A percentile compares a stretch with the other conserved stretches of the same genome.
These are phyloP conservation scores for Platerodrilus igneus DNA, from an alignment of 2,888 invertebrate species.

Conservation along the genomic window DNA sequence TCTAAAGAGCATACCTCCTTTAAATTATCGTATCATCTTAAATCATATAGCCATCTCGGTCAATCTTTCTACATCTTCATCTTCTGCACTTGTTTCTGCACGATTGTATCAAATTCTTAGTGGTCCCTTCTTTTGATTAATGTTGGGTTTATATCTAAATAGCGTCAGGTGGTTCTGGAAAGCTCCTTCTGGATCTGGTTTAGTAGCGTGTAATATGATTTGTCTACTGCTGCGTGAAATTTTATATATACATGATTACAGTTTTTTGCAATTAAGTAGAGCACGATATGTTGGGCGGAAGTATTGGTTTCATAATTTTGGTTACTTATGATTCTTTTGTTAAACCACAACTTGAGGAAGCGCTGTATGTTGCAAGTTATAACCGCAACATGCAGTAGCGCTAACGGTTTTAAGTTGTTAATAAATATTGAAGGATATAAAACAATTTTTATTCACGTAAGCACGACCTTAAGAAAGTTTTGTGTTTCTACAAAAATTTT, in stretches of 20 bases:
- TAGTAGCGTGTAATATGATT: slow-evolving; percentile 17
- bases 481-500: too few relatives aligned
- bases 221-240: slow-evolving; percentile 21
- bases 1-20: slow-evolving; percentile 20
- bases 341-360: too few relatives aligned
- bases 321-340: too few relatives aligned
- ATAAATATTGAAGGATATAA: too few relatives aligned
- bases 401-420: too few relatives aligned
- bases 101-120: slow-evolving; percentile 24
- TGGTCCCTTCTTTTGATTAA: slow-evolving; percentile 31
- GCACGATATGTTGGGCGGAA: slow-evolving; percentile 17
- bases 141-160: slow-evolving; percentile 30
- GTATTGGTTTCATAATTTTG: slow-evolving; percentile 17
- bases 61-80: slow-evolving; percentile 13
- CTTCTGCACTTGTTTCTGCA: slow-evolving; percentile 13
- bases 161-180: slow-evolving; percentile 29
- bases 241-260: slow-evolving; percentile 16
- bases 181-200: slow-evolving; percentile 12
- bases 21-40: slow-evolving; percentile 21
- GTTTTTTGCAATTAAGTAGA: slow-evolving; percentile 16
- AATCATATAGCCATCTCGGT: slow-evolving; percentile 17
- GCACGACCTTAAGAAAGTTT: too few relatives aligned
- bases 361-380: too few relatives aligned
- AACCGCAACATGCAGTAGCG: too few relatives aligned
- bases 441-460: too few relatives aligned